These are phyloP conservation scores for Dolomedes plantarius DNA, from an alignment of 2,888 invertebrate species.

Conservation along the genomic window DNA sequence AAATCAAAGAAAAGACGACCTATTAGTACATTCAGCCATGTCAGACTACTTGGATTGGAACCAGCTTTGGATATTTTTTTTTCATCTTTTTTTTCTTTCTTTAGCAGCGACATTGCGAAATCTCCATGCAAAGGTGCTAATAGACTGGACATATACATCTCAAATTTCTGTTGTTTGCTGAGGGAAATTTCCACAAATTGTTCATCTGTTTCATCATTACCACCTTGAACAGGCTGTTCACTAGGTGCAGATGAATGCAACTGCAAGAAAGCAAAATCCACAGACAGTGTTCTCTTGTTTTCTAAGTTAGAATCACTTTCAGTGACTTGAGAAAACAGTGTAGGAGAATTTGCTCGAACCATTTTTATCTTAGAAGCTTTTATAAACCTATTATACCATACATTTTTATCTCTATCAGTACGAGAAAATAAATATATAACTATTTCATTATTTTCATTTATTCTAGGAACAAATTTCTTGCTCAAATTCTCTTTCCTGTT, in stretches of 20 bases:
- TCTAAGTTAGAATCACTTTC: conserved; percentile 20
- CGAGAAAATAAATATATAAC: conserved; percentile 83
- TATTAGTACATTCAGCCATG: conserved; percentile 86
- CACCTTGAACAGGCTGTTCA: not conserved
- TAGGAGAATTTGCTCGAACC: conserved; percentile 71
- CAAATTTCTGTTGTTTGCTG: conserved; percentile 55
- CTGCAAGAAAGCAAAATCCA: conserved; percentile 46
- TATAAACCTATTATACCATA: conserved; percentile 83
- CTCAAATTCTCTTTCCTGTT: conserved; percentile 36
- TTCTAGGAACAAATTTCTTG: conserved; percentile 31
- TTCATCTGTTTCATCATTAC: conserved; percentile 33
- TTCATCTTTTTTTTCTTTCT: conserved; percentile 30
- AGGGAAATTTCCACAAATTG: conserved; percentile 30
- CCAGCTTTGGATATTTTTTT: conserved; percentile 4
- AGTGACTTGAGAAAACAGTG: conserved; percentile 33
- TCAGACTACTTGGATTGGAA: conserved; percentile 33
- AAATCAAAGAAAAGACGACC: conserved; percentile 89
- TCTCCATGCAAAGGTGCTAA: conserved; percentile 39
- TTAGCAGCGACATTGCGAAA: not conserved
- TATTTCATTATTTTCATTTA: conserved; percentile 60
- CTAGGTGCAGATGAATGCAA: conserved; percentile 13
- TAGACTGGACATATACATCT: conserved; percentile 51
- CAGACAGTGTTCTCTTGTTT: conserved; percentile 52
- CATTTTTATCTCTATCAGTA: conserved; percentile 92
- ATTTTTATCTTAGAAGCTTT: conserved; percentile 75